Conservation (phyloP, 2,797 vertebrate genomes). For the Bradypodion ventrale region DNA sequence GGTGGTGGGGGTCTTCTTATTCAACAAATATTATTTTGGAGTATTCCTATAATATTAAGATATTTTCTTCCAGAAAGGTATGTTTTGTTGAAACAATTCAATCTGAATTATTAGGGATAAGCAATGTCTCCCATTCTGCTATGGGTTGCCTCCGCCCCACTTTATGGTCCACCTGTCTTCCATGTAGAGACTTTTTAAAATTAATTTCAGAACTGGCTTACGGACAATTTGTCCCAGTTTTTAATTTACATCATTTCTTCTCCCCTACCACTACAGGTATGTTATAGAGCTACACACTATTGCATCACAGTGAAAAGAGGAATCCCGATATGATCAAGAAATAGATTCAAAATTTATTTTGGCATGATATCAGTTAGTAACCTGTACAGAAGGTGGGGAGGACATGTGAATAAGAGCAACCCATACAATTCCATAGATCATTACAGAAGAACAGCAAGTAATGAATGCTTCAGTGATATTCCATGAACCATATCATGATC, state of each 20-base stretch:
- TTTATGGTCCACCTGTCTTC: neutral
- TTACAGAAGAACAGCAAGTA: neutral
- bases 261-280: neutral
- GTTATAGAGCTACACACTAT: neutral
- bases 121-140: neutral
- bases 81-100: conserved; percentile 34
- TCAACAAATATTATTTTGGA: neutral
- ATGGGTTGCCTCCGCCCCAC: neutral
- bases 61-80: conserved; percentile 24
- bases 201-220: conserved; percentile 7
- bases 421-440: neutral
- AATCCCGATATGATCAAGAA: neutral
- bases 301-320: neutral
- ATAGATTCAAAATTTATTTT: neutral
- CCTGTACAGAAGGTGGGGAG: neutral
- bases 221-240: neutral
- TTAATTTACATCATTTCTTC: neutral
- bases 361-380: neutral
- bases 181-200: neutral
- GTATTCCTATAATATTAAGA: conserved; percentile 51
- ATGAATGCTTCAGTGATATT: neutral
- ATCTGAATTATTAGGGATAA: neutral
- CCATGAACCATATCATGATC: neutral
- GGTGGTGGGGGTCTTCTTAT: too few relatives aligned
- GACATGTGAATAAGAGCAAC: too few relatives aligned